These are phyloP conservation scores for Pterophyllum scalare DNA, from an alignment of 2,113 vertebrate genomes.

Conservation along the genomic window DNA sequence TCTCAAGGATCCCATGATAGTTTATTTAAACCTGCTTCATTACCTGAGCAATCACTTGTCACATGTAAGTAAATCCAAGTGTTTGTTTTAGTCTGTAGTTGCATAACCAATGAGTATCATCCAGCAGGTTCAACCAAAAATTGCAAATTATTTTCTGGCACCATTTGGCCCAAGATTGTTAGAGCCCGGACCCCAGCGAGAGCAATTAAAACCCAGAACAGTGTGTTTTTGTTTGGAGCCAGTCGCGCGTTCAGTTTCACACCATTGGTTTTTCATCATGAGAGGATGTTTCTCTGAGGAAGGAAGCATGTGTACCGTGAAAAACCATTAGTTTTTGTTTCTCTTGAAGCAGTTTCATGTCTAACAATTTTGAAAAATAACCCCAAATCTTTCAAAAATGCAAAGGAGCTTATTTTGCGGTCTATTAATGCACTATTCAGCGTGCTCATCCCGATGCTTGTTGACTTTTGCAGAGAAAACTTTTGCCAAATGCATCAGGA, in stretches of 20 bases:
- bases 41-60: not conserved
- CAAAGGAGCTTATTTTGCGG: slow-evolving; percentile 3
- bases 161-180: slow-evolving; percentile 14
- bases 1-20: not conserved
- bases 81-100: slow-evolving; percentile 12
- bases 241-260: slow-evolving; percentile 46
- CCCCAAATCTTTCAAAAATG: not conserved
- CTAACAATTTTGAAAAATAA: slow-evolving; percentile 7
- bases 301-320: slow-evolving; percentile 9
- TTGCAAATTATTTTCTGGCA: slow-evolving; percentile 17
- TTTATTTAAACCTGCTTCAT: not conserved
- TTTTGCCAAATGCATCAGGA: slow-evolving; percentile 29
- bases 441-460: not conserved
- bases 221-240: slow-evolving; percentile 53
- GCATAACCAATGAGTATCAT: slow-evolving; percentile 3
- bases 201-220: slow-evolving; percentile 62
- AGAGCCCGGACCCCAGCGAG: slow-evolving; percentile 36
- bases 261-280: slow-evolving; percentile 27
- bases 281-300: slow-evolving; percentile 33
- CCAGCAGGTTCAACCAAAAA: slow-evolving; percentile 11
- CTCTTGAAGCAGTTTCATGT: slow-evolving; percentile 8
- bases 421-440: not conserved
- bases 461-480: slow-evolving; percentile 1
- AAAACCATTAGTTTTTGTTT: slow-evolving; percentile 47
- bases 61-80: not conserved